Percentiles rank a stretch among this genome's conserved stretches.
Evolutionary conservation across 2,888 invertebrate genomes (phyloP).

Genomic region (Phoronis australis): DNA sequence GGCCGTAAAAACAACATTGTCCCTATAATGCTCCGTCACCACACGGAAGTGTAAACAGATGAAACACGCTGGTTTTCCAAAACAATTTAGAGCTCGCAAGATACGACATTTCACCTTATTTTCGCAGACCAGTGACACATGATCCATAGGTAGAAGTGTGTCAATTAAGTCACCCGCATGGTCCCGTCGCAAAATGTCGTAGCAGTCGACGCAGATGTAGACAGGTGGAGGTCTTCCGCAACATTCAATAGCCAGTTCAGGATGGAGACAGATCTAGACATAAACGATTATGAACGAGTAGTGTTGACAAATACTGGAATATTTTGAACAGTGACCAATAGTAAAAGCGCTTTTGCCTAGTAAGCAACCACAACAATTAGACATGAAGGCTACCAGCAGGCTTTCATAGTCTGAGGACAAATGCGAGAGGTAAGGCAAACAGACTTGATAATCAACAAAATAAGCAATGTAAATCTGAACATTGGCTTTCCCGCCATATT

Average conservation of each 20-base stretch:
- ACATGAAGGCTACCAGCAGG: too few relatives aligned
- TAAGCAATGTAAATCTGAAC: too few relatives aligned
- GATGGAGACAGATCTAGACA: constrained; percentile 5
- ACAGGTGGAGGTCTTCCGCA: constrained; percentile 77
- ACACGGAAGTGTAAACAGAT: background rate
- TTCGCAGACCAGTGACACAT: constrained; percentile 91
- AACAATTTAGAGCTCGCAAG: too few relatives aligned
- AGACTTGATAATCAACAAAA: too few relatives aligned
- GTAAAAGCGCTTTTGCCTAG: background rate
- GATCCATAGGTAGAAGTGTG: constrained; percentile 77
- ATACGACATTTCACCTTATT: constrained; percentile 62
- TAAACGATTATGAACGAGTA: background rate
- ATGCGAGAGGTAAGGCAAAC: too few relatives aligned
- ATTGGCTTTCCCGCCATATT: too few relatives aligned
- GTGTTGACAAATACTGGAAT: background rate
- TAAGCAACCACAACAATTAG: background rate
- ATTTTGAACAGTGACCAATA: background rate
- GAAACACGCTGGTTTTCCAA: background rate
- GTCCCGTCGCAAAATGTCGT: constrained; percentile 56
- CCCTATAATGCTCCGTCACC: too few relatives aligned
- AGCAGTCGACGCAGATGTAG: constrained; percentile 93
- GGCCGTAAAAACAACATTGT: background rate
- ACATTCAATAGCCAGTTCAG: constrained; percentile 17
- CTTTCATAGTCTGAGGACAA: too few relatives aligned
- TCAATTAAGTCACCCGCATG: constrained; percentile 60